phyloP scores from a whole-genome alignment of 1,140 invertebrate species.

The Diplogasteroides magnus region DNA sequence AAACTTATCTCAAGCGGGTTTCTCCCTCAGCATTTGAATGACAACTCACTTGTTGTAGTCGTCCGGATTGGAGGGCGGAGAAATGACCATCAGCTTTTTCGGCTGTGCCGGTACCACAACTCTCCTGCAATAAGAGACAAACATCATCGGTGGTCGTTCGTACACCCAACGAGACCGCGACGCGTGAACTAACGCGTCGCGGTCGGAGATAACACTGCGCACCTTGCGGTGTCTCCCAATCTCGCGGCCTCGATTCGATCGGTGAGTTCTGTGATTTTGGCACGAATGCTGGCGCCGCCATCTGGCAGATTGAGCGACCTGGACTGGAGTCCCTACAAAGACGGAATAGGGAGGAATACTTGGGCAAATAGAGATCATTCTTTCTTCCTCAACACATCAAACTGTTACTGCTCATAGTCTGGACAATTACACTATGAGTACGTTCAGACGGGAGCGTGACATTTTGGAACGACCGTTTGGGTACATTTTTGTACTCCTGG shows the following conservation, averaged over 20 bases:
- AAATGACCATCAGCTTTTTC: slow-evolving; percentile 1
- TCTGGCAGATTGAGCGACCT: slow-evolving; percentile 7
- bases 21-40: neutral
- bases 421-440: too few relatives aligned
- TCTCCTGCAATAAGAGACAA: neutral
- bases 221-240: neutral
- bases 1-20: neutral
- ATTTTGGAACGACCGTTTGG: too few relatives aligned
- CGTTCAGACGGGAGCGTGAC: too few relatives aligned
- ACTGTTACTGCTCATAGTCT: too few relatives aligned
- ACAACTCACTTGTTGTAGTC: neutral
- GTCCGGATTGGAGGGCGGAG: too few relatives aligned
- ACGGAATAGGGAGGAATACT: too few relatives aligned
- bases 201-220: neutral
- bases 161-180: too few relatives aligned
- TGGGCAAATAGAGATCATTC: too few relatives aligned
- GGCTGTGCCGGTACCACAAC: neutral
- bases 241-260: neutral
- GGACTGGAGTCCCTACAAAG: too few relatives aligned
- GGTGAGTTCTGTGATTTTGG: neutral
- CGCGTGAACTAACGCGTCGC: too few relatives aligned
- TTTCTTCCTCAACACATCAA: too few relatives aligned
- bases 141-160: slow-evolving; percentile 1
- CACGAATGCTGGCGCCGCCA: neutral
- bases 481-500: too few relatives aligned